phyloP scores from a whole-genome alignment of 2,113 vertebrate species.

The Campylomormyrus tamandua region DNA sequence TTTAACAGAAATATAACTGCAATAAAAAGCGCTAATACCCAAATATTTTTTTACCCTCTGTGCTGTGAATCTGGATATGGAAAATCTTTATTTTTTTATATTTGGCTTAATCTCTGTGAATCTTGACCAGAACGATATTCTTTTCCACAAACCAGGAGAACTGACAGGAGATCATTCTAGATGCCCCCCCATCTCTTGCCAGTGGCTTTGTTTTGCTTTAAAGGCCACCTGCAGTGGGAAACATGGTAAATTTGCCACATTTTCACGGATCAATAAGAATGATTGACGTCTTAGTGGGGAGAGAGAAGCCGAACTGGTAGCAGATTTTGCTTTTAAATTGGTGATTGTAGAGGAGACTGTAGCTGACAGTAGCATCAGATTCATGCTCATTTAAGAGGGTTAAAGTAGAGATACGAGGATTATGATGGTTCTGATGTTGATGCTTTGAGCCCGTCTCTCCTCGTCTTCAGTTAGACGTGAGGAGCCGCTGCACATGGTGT shows the following conservation, averaged over 20 bases:
- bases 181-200: neutral
- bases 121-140: neutral
- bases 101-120: neutral
- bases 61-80: neutral
- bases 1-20: neutral
- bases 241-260: neutral
- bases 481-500: neutral
- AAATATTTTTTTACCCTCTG: neutral
- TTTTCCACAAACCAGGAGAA: neutral
- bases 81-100: neutral
- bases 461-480: neutral
- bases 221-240: neutral
- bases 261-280: neutral
- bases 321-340: neutral
- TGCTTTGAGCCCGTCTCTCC: neutral
- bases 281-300: neutral
- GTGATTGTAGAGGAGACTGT: neutral
- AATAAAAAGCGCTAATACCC: neutral
- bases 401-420: neutral
- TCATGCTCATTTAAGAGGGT: neutral
- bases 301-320: neutral
- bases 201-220: neutral
- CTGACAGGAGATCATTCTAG: neutral
- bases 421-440: neutral
- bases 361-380: neutral